Conservation (phyloP, 2,888 invertebrate genomes). For the Ennomos erosarius region DNA sequence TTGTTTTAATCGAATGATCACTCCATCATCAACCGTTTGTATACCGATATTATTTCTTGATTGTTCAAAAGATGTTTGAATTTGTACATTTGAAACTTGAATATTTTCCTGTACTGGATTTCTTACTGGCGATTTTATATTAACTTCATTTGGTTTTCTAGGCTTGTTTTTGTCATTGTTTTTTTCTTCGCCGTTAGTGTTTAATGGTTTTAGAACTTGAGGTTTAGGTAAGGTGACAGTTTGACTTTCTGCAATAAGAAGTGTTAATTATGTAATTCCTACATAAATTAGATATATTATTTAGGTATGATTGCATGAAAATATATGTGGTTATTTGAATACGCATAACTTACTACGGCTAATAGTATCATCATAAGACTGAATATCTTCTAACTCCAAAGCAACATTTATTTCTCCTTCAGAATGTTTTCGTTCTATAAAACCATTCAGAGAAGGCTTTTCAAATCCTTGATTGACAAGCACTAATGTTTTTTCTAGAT, state of each 20-base stretch:
- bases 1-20: slow-evolving; percentile 45
- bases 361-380: slow-evolving; percentile 66
- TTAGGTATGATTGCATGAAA: no score
- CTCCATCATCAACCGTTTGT: slow-evolving; percentile 63
- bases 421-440: slow-evolving; percentile 38
- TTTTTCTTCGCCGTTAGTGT: slow-evolving; percentile 32
- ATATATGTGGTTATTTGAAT: no score
- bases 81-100: slow-evolving; percentile 43
- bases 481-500: slow-evolving; percentile 67
- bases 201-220: slow-evolving; percentile 50
- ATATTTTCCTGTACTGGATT: slow-evolving; percentile 21
- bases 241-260: slow-evolving; percentile 60
- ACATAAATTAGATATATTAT: no score
- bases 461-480: slow-evolving; percentile 69
- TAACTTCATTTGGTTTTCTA: slow-evolving; percentile 11
- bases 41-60: slow-evolving; percentile 45
- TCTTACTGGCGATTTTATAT: slow-evolving; percentile 9
- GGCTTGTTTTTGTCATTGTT: slow-evolving; percentile 22
- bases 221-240: slow-evolving; percentile 68
- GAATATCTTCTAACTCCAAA: slow-evolving; percentile 64
- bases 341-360: slow-evolving; percentile 56
- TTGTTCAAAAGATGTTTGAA: slow-evolving; percentile 57
- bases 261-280: no score
- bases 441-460: slow-evolving; percentile 40
- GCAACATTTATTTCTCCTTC: slow-evolving; percentile 37